phyloP scores from a whole-genome alignment of 2,113 vertebrate species.

The Antigone vipio region DNA sequence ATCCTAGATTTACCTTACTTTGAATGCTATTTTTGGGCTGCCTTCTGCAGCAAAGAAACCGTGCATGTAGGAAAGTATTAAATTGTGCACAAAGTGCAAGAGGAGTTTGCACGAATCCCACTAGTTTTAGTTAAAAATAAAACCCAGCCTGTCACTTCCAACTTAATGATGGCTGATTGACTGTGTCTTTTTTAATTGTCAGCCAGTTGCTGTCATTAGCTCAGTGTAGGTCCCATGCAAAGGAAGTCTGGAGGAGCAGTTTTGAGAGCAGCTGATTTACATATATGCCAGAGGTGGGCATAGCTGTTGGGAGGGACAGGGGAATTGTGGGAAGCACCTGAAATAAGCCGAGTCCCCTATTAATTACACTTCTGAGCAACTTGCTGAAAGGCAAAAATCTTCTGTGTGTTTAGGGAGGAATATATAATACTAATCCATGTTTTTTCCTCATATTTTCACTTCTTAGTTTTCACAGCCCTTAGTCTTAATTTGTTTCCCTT shows the following conservation, averaged over 20 bases:
- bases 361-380: background rate
- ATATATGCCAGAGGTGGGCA: background rate
- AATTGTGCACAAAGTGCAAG: background rate
- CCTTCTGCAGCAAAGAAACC: background rate
- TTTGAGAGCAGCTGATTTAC: background rate
- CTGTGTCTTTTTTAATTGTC: slow-evolving; percentile 9
- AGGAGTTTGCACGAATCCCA: background rate
- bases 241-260: background rate
- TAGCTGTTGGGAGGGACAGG: background rate
- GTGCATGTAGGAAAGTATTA: background rate
- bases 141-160: background rate
- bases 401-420: background rate
- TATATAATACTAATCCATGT: background rate
- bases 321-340: background rate
- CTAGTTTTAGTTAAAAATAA: slow-evolving; percentile 41
- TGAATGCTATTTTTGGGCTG: background rate
- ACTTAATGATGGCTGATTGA: slow-evolving; percentile 1
- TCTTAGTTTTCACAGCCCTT: background rate
- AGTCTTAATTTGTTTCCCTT: background rate
- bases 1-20: background rate
- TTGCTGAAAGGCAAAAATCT: background rate
- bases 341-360: background rate
- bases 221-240: background rate
- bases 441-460: background rate
- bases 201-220: slow-evolving; percentile 19